Percentiles rank a stretch among this genome's conserved stretches.
Conservation (phyloP, 2,888 invertebrate genomes). For the Agrochola circellaris region DNA sequence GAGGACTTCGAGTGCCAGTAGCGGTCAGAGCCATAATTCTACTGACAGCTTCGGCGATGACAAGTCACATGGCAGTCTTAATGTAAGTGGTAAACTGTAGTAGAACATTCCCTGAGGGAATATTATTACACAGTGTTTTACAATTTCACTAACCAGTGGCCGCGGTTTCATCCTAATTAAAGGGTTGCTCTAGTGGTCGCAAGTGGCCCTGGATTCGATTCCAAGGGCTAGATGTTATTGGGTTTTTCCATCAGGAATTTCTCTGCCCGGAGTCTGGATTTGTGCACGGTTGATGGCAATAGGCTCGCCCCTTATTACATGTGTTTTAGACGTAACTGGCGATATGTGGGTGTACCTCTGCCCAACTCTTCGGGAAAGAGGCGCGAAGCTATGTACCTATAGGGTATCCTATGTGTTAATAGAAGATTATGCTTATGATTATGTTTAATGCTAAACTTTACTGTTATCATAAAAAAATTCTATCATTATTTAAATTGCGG, state of each 20-base stretch:
- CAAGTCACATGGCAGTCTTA: constrained; percentile 86
- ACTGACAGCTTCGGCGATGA: constrained; percentile 89
- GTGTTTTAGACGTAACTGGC: too few relatives aligned
- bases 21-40: constrained; percentile 90
- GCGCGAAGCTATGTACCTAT: too few relatives aligned
- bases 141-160: not conserved
- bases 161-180: not conserved
- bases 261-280: not conserved
- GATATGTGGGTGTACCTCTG: too few relatives aligned
- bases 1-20: constrained; percentile 90
- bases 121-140: not conserved
- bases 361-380: too few relatives aligned
- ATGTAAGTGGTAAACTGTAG: constrained; percentile 74
- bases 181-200: not conserved
- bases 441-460: too few relatives aligned
- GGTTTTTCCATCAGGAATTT: not conserved
- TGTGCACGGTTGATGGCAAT: not conserved
- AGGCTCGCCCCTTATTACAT: too few relatives aligned
- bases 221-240: not conserved
- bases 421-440: too few relatives aligned
- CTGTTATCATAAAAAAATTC: too few relatives aligned
- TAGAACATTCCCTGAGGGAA: not conserved
- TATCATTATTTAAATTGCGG: too few relatives aligned
- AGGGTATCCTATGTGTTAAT: too few relatives aligned
- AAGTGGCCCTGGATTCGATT: not conserved